A percentile compares a stretch with the other conserved stretches of the same genome.
phyloP scores from a whole-genome alignment of 1,140 invertebrate genomes.

The Trichonephila clavata region DNA sequence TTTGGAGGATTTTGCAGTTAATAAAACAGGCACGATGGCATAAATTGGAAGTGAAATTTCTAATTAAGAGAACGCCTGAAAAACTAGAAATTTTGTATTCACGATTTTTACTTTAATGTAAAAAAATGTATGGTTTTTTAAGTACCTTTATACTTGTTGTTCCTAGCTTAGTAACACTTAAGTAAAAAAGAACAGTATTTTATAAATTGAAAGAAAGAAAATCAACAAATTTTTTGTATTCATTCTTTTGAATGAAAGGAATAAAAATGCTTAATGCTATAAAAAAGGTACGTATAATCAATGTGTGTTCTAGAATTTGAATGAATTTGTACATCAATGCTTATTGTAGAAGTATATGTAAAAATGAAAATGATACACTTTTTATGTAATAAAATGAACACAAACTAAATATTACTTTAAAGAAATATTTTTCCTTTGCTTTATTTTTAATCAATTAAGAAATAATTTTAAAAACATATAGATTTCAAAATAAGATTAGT shows the following conservation, averaged over 20 bases:
- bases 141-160: not conserved
- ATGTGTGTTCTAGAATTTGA: too few relatives aligned
- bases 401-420: too few relatives aligned
- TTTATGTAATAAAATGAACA: too few relatives aligned
- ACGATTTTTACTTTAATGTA: not conserved
- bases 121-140: not conserved
- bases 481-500: too few relatives aligned
- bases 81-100: not conserved
- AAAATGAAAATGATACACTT: too few relatives aligned
- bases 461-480: too few relatives aligned
- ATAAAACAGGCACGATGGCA: constrained; percentile 1
- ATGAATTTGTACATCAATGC: too few relatives aligned
- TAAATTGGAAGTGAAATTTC: constrained; percentile 35
- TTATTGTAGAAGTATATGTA: too few relatives aligned
- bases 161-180: not conserved
- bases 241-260: not conserved
- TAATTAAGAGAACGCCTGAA: not conserved
- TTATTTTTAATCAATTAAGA: too few relatives aligned
- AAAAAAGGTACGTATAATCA: not conserved
- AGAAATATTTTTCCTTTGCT: too few relatives aligned
- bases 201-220: not conserved
- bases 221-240: not conserved
- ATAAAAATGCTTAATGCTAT: not conserved
- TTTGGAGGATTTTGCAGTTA: constrained; percentile 10
- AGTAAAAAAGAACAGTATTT: not conserved